A percentile compares a stretch with the other conserved stretches of the same genome.
Conservation (phyloP, 2,113 vertebrate genomes). For the Sceloporus tristichus region DNA sequence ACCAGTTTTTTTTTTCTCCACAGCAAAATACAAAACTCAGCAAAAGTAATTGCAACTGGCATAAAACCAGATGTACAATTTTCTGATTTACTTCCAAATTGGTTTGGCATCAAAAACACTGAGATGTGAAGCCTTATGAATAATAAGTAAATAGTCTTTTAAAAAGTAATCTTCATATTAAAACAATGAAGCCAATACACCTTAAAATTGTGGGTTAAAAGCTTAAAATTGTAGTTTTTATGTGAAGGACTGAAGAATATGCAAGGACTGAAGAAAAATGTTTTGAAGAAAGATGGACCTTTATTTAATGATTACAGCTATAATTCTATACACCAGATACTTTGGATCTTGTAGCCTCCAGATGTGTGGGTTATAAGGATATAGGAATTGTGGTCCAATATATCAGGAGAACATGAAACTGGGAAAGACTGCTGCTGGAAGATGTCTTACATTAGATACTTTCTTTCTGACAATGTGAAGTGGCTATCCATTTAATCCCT, state of each 20-base stretch:
- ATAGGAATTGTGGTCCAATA: neutral
- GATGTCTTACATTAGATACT: no score
- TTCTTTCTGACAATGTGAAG: no score
- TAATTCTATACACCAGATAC: neutral
- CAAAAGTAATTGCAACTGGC: neutral
- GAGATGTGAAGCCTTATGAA: neutral
- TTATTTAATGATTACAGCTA: neutral
- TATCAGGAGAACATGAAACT: no score
- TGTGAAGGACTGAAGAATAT: neutral
- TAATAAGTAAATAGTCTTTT: neutral
- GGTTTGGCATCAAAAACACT: neutral
- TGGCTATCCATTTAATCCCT: no score
- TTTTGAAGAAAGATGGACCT: neutral
- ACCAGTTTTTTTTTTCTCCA: neutral
- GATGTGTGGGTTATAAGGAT: neutral
- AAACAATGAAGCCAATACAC: neutral
- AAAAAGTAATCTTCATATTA: neutral
- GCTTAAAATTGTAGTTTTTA: neutral
- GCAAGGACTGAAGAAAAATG: neutral
- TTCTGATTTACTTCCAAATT: constrained; percentile 28
- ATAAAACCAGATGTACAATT: neutral
- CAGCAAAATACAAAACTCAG: neutral
- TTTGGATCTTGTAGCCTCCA: neutral
- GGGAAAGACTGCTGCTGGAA: no score
- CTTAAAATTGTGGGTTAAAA: neutral